phyloP scores from a whole-genome alignment of 2,888 invertebrate species.

The Caenorhabditis japonica region DNA sequence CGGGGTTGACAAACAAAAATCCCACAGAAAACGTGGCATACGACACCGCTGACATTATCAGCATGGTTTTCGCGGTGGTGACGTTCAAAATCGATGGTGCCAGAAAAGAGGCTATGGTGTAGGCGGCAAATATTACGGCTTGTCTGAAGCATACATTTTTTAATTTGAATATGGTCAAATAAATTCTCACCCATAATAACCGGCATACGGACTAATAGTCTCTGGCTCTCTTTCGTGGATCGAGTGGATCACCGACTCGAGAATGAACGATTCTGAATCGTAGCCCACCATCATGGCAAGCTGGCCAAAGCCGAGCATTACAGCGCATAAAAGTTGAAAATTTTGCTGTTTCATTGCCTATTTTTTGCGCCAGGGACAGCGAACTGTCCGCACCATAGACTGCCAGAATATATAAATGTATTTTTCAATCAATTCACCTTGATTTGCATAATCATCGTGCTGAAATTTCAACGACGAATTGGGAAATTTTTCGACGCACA shows the following conservation, averaged over 20 bases:
- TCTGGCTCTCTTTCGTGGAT: constrained; percentile 59
- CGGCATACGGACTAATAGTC: constrained; percentile 55
- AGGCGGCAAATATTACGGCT: constrained; percentile 49
- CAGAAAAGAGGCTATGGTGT: constrained; percentile 48
- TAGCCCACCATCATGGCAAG: constrained; percentile 60
- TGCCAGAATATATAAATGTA: too few relatives aligned
- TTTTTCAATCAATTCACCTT: too few relatives aligned
- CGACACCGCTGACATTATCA: constrained; percentile 40
- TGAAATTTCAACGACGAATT: too few relatives aligned
- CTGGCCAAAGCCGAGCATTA: constrained; percentile 59
- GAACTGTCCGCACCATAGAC: too few relatives aligned
- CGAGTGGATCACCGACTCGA: constrained; percentile 65
- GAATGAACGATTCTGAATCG: constrained; percentile 56
- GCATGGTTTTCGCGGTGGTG: constrained; percentile 40
- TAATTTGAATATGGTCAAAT: background rate
- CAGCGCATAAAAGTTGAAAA: constrained; percentile 55
- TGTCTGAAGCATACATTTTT: constrained; percentile 51
- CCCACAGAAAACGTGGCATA: constrained; percentile 49
- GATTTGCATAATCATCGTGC: too few relatives aligned
- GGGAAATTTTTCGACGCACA: too few relatives aligned
- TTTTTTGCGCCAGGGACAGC: too few relatives aligned
- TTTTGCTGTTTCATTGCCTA: background rate
- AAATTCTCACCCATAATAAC: constrained; percentile 63
- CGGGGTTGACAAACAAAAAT: constrained; percentile 58
- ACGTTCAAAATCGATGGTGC: constrained; percentile 51